Conservation (phyloP, 2,113 vertebrate species). For the Egretta garzetta region DNA sequence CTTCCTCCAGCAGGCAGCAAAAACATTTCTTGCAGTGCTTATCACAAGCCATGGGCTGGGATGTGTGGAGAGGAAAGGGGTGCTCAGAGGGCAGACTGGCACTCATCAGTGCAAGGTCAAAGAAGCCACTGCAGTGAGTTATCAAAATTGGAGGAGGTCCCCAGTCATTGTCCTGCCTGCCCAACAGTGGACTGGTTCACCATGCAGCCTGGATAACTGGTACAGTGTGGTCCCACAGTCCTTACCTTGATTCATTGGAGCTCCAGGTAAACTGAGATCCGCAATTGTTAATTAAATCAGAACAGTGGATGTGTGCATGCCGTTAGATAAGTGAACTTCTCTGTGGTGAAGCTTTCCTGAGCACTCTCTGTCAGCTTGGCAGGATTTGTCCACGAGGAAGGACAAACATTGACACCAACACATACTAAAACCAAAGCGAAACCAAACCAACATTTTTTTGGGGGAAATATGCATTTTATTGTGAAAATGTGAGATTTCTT, state of each 20-base stretch:
- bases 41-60: neutral
- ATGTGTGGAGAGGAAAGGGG: neutral
- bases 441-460: accelerated
- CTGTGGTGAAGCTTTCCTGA: neutral
- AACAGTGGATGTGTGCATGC: neutral
- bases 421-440: neutral
- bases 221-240: neutral
- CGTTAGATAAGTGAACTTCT: neutral
- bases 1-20: neutral
- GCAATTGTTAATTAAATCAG: neutral
- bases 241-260: accelerated
- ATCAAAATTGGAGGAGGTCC: neutral
- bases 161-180: neutral
- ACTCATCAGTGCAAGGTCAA: neutral
- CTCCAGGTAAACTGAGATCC: neutral
- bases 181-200: neutral
- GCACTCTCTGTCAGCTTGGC: neutral
- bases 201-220: neutral
- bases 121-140: neutral
- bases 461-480: neutral
- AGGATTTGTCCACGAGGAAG: neutral
- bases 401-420: neutral
- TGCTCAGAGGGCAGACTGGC: neutral
- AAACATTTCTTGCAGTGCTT: neutral
- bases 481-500: neutral